These are phyloP conservation scores for Spilosoma lubricipeda DNA, from an alignment of 2,888 invertebrate species.

Conservation along the genomic window DNA sequence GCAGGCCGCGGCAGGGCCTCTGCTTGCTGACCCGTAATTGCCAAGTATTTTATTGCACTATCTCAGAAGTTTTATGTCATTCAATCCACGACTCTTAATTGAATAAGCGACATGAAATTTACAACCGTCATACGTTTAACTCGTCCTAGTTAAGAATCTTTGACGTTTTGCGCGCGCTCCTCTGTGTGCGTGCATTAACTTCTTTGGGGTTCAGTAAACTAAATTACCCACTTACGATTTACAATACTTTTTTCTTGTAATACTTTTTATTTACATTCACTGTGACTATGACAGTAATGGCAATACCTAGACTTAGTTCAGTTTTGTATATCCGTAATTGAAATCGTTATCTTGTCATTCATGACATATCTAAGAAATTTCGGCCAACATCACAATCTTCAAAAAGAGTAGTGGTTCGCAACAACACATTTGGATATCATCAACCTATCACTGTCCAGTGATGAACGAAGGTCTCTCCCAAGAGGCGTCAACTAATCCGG, in stretches of 20 bases:
- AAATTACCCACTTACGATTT: constrained; percentile 8
- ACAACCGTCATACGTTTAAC: constrained; percentile 79
- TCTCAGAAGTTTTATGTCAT: constrained; percentile 84
- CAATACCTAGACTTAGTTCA: neutral
- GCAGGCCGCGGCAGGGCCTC: constrained; percentile 60
- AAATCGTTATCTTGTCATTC: neutral
- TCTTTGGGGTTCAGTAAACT: constrained; percentile 42
- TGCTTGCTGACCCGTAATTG: constrained; percentile 79
- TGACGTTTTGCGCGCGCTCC: constrained; percentile 59
- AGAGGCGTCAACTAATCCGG: too few species aligned
- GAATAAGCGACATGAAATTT: constrained; percentile 83
- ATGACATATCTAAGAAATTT: neutral
- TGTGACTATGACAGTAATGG: neutral
- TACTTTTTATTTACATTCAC: neutral
- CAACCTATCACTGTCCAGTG: too few species aligned
- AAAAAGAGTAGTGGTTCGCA: neutral
- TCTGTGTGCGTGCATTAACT: constrained; percentile 49
- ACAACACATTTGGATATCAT: neutral
- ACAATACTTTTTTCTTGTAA: neutral
- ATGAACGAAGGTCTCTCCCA: too few species aligned
- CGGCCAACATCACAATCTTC: neutral
- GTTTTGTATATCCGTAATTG: too few species aligned
- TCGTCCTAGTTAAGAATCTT: constrained; percentile 72
- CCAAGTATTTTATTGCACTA: constrained; percentile 82
- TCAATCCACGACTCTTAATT: constrained; percentile 83